Evolutionary conservation across 2,113 vertebrate species (phyloP).

Genomic region (Campylomormyrus numenius): DNA sequence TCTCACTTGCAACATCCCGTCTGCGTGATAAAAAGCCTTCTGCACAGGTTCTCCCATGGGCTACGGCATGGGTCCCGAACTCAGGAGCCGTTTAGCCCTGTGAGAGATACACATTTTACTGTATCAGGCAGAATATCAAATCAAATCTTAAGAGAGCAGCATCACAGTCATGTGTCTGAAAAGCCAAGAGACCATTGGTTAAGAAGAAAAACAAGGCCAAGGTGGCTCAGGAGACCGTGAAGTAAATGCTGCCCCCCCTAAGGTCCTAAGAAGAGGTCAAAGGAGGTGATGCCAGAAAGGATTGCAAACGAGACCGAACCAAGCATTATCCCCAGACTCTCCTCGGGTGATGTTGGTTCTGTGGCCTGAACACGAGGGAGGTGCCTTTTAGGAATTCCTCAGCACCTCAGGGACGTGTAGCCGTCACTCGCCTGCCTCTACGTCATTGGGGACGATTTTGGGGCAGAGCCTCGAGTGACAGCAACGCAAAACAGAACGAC

Average conservation of each 20-base stretch:
- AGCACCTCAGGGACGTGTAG: not conserved
- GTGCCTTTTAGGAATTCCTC: not conserved
- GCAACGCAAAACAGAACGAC: not conserved
- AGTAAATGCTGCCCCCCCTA: not conserved
- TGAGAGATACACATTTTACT: not conserved
- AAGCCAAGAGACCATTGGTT: not conserved
- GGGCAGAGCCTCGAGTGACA: not conserved
- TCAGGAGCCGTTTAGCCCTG: not conserved
- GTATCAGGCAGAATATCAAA: not conserved
- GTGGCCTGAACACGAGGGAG: not conserved
- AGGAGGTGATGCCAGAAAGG: not conserved
- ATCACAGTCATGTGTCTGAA: not conserved
- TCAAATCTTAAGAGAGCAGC: not conserved
- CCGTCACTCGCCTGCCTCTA: not conserved
- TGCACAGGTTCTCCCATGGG: not conserved
- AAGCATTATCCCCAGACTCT: not conserved
- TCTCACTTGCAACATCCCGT: slow-evolving; percentile 6
- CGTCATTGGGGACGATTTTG: not conserved
- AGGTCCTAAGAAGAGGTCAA: not conserved
- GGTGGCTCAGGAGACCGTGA: not conserved
- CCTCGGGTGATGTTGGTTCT: not conserved
- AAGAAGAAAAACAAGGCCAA: not conserved
- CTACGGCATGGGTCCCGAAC: not conserved
- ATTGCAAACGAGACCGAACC: not conserved
- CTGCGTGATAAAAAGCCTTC: not conserved